phyloP scores from a whole-genome alignment of 2,888 invertebrate species.

The Chrysolina americana region DNA sequence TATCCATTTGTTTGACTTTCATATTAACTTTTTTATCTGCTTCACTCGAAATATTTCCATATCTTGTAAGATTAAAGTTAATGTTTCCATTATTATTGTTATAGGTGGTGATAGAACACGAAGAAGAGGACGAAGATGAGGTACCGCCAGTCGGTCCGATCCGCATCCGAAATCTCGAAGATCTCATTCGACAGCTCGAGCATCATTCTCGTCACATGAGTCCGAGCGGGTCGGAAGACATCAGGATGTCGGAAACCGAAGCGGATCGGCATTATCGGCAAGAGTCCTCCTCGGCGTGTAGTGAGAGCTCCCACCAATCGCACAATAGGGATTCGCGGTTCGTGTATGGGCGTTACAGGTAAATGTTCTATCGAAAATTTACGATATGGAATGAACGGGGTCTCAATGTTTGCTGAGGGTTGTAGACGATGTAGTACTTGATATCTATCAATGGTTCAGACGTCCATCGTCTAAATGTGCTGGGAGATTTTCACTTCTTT shows the following conservation, averaged over 20 bases:
- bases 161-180: conserved; percentile 91
- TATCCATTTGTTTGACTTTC: too few relatives aligned
- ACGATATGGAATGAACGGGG: too few relatives aligned
- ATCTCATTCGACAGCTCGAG: conserved; percentile 89
- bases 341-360: conserved; percentile 77
- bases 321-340: conserved; percentile 82
- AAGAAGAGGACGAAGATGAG: conserved; percentile 81
- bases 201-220: conserved; percentile 92
- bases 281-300: conserved; percentile 81
- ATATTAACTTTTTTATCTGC: too few relatives aligned
- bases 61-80: too few relatives aligned
- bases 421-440: too few relatives aligned
- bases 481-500: neutral
- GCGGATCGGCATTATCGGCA: conserved; percentile 82
- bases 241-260: conserved; percentile 90
- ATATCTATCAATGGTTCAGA: too few relatives aligned
- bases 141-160: conserved; percentile 87
- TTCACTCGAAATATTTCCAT: too few relatives aligned
- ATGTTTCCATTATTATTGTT: conserved; percentile 37
- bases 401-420: too few relatives aligned
- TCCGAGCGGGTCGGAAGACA: conserved; percentile 92
- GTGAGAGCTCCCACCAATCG: conserved; percentile 83
- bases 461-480: too few relatives aligned
- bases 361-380: conserved; percentile 54
- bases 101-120: conserved; percentile 69